Evolutionary conservation across 2,797 vertebrate species (phyloP), one percentile per base, ranked within the genome.

Genomic region (Sylvia borin): DNA sequence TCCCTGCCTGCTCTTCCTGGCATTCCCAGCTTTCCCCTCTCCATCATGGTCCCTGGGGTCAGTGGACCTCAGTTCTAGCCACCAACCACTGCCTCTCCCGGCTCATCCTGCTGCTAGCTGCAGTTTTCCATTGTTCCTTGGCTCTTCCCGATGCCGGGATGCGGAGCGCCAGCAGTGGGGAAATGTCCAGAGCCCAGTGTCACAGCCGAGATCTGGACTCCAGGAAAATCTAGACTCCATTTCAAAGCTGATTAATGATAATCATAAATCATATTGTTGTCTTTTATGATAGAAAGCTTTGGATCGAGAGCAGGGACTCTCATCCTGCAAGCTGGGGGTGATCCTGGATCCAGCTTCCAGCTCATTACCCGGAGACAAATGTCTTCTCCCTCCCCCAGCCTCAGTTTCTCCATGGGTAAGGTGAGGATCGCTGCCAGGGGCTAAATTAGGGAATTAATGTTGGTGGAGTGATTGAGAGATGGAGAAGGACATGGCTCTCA

Each of bases 391-490:
- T 75, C 72, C 31, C 66, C 70, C 71, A 27, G 83, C 92, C 92
- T 83, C 86, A 76, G 72, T 87, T 85, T 91, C 87, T 85, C 83
- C 0, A 0, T 47, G 16, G 21, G 22, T 61, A 58, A 88, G 85
- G 90, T 86, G 92, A 88, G 92, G 67, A 92, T 90, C 1, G 27
- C 61, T 78, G 93, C 94, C 93, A 89, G 90, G 31, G 93, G 92
- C 88, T 84, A 43, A 92, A 79, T 88, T 80, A 92, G 58, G 80
- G 80, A 65, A 88, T 92, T 95, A 74, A 68, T 81, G 34, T 53
- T 62, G 61, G 90, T 14, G 8, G 77, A 86, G 67, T 5, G 61
- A 9, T 14, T 84, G 87, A 85, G 89, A 60, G 83, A 50, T 32
- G 5, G 58, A 31, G 70, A 51, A 76, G 90, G 85, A 80, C 43